Percentiles rank a stretch among this genome's conserved stretches.
phyloP scores from a whole-genome alignment of 2,888 invertebrate genomes.

The Mellilla xanthometata region DNA sequence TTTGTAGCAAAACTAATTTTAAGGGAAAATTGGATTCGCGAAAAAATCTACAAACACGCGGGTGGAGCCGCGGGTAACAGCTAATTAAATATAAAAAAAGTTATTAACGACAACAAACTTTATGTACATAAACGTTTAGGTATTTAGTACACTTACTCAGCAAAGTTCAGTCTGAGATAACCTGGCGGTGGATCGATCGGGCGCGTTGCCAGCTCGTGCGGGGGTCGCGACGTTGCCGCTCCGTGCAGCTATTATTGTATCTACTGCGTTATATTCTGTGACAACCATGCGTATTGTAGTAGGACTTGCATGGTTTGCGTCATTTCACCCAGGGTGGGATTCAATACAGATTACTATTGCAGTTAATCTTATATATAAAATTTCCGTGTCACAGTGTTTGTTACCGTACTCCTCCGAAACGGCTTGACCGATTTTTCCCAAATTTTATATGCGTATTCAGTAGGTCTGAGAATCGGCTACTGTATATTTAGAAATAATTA shows the following conservation, averaged over 20 bases:
- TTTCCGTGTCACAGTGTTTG: too few relatives aligned
- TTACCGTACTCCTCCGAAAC: too few relatives aligned
- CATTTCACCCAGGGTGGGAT: constrained; percentile 25
- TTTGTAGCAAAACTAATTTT: too few relatives aligned
- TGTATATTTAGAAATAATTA: too few relatives aligned
- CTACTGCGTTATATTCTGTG: neutral
- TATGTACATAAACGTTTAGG: neutral
- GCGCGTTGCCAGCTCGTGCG: constrained; percentile 57
- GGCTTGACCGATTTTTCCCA: too few relatives aligned
- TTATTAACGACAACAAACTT: too few relatives aligned
- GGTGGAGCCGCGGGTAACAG: too few relatives aligned
- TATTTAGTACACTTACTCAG: constrained; percentile 8
- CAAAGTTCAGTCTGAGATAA: constrained; percentile 41
- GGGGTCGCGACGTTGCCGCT: constrained; percentile 43
- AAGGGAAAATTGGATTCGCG: too few relatives aligned
- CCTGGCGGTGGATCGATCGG: constrained; percentile 48
- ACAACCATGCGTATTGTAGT: constrained; percentile 30
- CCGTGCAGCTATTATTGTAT: constrained; percentile 49
- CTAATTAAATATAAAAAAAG: too few relatives aligned
- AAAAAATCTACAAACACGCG: too few relatives aligned
- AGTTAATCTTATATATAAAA: neutral
- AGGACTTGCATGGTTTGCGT: constrained; percentile 18
- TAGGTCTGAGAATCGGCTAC: too few relatives aligned
- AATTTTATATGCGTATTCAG: too few relatives aligned
- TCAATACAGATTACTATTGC: neutral